phyloP scores from a whole-genome alignment of 2,113 vertebrate genomes.

The Scortum barcoo region DNA sequence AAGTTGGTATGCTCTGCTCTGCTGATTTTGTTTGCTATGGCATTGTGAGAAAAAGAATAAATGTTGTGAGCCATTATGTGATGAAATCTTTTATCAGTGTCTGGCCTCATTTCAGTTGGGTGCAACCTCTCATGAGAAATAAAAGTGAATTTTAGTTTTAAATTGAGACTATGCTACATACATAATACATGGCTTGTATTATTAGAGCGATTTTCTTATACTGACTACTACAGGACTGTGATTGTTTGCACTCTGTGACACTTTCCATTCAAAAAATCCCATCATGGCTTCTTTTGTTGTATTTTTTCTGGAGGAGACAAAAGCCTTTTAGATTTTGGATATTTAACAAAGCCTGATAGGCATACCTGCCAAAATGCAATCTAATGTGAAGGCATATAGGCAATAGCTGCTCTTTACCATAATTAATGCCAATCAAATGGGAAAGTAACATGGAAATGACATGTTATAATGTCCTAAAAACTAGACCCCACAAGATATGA shows the following conservation, averaged over 20 bases:
- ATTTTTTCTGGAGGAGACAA: not conserved
- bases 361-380: not conserved
- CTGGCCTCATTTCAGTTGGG: not conserved
- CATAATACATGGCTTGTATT: not conserved
- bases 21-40: slow-evolving; percentile 66
- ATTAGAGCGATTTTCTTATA: not conserved
- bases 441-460: no score
- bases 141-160: not conserved
- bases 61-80: slow-evolving; percentile 51
- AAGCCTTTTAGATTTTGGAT: not conserved
- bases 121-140: not conserved
- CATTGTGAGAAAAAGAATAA: slow-evolving; percentile 67
- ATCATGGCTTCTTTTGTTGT: no score
- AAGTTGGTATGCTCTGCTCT: slow-evolving; percentile 50
- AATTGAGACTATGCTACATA: not conserved
- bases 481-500: not conserved
- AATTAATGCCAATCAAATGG: not conserved
- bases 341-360: not conserved
- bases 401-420: no score
- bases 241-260: not conserved
- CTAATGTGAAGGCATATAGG: no score
- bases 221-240: not conserved
- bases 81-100: slow-evolving; percentile 13
- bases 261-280: no score
- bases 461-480: not conserved